Percentiles rank a stretch among this genome's conserved stretches.
Conservation (phyloP, 2,888 invertebrate genomes). For the Sycophila texana region DNA sequence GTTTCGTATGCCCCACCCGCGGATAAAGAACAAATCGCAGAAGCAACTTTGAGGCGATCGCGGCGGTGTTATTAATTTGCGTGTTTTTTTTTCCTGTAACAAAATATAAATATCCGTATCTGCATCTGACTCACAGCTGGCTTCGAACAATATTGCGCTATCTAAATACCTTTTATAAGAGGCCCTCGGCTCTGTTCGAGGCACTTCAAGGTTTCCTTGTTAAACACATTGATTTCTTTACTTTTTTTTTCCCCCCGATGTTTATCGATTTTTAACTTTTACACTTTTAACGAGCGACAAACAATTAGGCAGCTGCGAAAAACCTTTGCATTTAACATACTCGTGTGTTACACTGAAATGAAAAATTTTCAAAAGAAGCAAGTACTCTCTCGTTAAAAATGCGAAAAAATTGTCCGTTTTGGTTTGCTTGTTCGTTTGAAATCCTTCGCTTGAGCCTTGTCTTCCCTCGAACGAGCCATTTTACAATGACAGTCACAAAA, state of each 20-base stretch:
- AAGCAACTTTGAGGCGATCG: slow-evolving; percentile 61
- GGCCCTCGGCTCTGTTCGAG: slow-evolving; percentile 59
- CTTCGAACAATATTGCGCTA: slow-evolving; percentile 69
- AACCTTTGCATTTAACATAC: slow-evolving; percentile 28
- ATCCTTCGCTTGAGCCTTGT: slow-evolving; percentile 38
- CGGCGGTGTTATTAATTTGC: slow-evolving; percentile 66
- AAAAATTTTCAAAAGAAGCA: slow-evolving; percentile 47
- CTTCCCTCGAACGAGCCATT: slow-evolving; percentile 55
- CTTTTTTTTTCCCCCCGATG: slow-evolving; percentile 10
- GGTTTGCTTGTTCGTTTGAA: no score
- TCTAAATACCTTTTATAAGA: slow-evolving; percentile 63
- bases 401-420: slow-evolving; percentile 40
- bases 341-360: slow-evolving; percentile 30
- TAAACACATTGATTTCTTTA: no score
- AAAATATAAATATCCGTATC: slow-evolving; percentile 75
- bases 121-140: slow-evolving; percentile 70
- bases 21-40: slow-evolving; percentile 41
- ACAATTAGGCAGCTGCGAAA: slow-evolving; percentile 46
- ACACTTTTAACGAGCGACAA: slow-evolving; percentile 53
- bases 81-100: slow-evolving; percentile 72
- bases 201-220: slow-evolving; percentile 55
- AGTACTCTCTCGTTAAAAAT: slow-evolving; percentile 43
- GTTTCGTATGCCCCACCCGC: slow-evolving; percentile 36
- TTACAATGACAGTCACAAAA: slow-evolving; percentile 70
- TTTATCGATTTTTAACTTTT: slow-evolving; percentile 28